Base-by-base conservation (phyloP, 2,797 vertebrate species). In the Nyctibius grandis region DNA sequence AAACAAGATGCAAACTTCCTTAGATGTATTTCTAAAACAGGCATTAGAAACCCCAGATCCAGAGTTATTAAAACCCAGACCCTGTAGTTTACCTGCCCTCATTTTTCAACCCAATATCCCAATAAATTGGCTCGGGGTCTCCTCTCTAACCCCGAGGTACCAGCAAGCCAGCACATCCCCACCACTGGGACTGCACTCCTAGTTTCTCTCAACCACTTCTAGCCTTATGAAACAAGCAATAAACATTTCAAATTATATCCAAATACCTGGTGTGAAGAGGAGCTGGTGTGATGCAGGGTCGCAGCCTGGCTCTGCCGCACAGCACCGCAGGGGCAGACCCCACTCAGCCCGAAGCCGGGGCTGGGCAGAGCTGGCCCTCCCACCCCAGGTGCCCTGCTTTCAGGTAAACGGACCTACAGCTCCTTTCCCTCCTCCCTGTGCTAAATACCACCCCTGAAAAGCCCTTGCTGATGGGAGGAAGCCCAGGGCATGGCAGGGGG, bases 401-500 rank as follows among this genome's bases (percentile, higher is more conserved):
- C 42, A 31, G 51, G 21, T 28, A 47, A 63, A 59, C 18, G 28
- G 61, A 56, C 20, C 57, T 44, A 0, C 18, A 15, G 65, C 57
- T 85, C 77, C 63, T 57, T 40, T 42, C 69, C 85, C 21, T 54
- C 48, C 56, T 31, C 34, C 17, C 51, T 12, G 18, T 14, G 68
- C 64, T 67, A 29, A 74, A 51, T 7, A 63, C 2, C 60, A 54
- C 5, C 56, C 0, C 54, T 57, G 26, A 47, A 47, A 7, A 84
- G 31, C 45, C 53, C 38, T 14, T 18, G 23, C 26, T 64, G 45
- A 7, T 9, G 42, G 80, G 54, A 77, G 65, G 38, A 48, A 61
- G 8, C n/a, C 36, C 73, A 3, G 18, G 21, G 57, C 0, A 2
- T 0, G 5, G 54, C n/a, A 38, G 47, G 7, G 36, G 3, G 29